phyloP scores from a whole-genome alignment of 2,888 invertebrate species.

The Drosophila recens region DNA sequence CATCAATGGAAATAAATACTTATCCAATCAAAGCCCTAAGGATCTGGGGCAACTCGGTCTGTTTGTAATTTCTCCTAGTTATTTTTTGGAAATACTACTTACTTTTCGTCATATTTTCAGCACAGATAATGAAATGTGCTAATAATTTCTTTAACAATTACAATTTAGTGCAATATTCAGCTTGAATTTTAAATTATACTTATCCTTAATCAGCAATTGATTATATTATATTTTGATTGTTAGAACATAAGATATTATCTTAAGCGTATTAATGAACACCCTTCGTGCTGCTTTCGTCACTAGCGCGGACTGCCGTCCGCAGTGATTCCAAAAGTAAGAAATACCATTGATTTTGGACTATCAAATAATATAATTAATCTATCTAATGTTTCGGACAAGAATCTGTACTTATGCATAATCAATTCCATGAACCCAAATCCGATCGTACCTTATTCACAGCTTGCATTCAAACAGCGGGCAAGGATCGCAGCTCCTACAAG shows the following conservation, averaged over 20 bases:
- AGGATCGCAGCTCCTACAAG: constrained; percentile 88
- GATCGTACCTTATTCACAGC: constrained; percentile 85
- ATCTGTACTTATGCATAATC: constrained; percentile 1
- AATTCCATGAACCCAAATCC: constrained; percentile 19
- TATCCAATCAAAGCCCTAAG: no score
- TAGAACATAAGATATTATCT: background rate
- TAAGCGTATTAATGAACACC: background rate
- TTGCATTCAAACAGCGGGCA: constrained; percentile 90
- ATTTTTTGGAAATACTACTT: no score
- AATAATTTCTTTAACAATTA: background rate
- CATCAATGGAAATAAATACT: no score
- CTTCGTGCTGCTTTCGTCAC: no score
- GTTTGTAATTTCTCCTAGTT: no score
- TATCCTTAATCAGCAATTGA: background rate
- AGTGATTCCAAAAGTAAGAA: no score
- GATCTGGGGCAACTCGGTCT: no score
- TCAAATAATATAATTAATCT: background rate
- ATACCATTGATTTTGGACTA: background rate
- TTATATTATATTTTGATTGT: no score
- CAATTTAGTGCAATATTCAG: background rate
- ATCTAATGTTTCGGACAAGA: background rate
- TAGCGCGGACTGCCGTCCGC: no score
- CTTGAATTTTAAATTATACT: background rate
- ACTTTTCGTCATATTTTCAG: no score
- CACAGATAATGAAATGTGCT: no score